These are phyloP conservation scores for Apodemus speciosus DNA, from an alignment of 2,113 vertebrate genomes.

Conservation along the genomic window DNA sequence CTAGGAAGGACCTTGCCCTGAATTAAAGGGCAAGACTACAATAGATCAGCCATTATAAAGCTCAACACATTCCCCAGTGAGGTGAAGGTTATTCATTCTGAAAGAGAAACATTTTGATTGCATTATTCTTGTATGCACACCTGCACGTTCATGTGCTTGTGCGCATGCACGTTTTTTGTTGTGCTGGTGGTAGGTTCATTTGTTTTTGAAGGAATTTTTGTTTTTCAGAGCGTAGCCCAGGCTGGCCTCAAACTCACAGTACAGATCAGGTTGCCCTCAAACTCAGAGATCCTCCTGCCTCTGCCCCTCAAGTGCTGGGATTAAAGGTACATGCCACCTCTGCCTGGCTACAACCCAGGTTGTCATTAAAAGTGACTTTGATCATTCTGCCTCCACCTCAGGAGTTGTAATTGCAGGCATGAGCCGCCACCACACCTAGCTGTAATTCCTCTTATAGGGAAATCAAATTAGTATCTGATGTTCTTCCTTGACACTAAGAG, in stretches of 20 bases:
- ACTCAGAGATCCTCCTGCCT: not conserved
- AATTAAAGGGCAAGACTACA: slow-evolving; percentile 22
- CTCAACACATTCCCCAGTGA: not conserved
- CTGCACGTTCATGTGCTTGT: not conserved
- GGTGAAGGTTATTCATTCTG: not conserved
- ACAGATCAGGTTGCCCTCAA: not conserved
- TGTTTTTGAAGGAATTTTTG: not conserved
- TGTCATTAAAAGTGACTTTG: not conserved
- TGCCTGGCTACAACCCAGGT: not conserved
- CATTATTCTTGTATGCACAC: not conserved
- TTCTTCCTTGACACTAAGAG: not conserved
- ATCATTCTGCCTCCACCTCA: not conserved
- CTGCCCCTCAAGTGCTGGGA: not conserved
- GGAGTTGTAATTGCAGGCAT: not conserved
- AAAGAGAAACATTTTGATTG: not conserved
- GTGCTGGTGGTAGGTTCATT: not conserved
- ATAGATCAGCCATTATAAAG: not conserved
- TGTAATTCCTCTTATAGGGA: not conserved
- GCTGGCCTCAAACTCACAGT: not conserved
- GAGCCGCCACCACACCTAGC: not conserved
- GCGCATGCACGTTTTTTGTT: not conserved
- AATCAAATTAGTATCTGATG: not conserved
- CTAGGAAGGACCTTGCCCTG: not conserved
- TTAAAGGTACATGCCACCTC: not conserved
- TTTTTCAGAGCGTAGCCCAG: not conserved